Percentiles rank a stretch among this genome's conserved stretches.
These are phyloP conservation scores for Eidolon helvum DNA, from an alignment of 2,113 vertebrate genomes.

Conservation along the genomic window DNA sequence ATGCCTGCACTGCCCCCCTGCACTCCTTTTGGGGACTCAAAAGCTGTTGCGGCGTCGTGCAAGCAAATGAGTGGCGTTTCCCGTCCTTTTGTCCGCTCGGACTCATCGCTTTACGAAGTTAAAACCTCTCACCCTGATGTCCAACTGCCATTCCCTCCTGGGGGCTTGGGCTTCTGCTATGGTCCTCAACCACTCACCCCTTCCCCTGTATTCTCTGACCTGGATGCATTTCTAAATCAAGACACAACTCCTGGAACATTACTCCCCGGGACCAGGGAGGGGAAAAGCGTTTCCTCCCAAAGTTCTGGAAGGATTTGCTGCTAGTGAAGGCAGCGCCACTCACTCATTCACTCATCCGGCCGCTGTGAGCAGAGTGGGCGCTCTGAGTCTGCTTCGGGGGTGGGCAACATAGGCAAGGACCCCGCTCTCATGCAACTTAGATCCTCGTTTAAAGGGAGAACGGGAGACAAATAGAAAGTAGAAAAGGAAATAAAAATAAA, in stretches of 20 bases:
- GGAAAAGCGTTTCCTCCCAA: neutral
- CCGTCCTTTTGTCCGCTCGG: neutral
- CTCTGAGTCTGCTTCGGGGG: neutral
- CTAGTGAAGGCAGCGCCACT: neutral
- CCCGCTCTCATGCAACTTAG: neutral
- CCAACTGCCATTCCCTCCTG: neutral
- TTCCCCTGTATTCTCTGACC: neutral
- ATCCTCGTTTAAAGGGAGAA: neutral
- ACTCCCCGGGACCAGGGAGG: neutral
- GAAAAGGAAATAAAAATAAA: neutral
- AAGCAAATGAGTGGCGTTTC: fast-evolving
- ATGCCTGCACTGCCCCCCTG: neutral
- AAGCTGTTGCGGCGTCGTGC: neutral
- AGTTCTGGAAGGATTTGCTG: neutral
- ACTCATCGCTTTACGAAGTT: neutral
- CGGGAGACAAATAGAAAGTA: neutral
- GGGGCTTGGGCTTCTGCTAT: neutral
- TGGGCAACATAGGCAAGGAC: neutral
- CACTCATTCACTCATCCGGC: neutral
- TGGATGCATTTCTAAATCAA: neutral
- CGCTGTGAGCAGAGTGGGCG: neutral
- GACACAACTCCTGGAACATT: neutral
- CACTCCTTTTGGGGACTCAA: no score
- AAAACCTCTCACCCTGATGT: neutral
- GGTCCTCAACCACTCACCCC: neutral